Evolutionary conservation across 2,113 vertebrate species (phyloP).

Genomic region (Halcyon malimbica): DNA sequence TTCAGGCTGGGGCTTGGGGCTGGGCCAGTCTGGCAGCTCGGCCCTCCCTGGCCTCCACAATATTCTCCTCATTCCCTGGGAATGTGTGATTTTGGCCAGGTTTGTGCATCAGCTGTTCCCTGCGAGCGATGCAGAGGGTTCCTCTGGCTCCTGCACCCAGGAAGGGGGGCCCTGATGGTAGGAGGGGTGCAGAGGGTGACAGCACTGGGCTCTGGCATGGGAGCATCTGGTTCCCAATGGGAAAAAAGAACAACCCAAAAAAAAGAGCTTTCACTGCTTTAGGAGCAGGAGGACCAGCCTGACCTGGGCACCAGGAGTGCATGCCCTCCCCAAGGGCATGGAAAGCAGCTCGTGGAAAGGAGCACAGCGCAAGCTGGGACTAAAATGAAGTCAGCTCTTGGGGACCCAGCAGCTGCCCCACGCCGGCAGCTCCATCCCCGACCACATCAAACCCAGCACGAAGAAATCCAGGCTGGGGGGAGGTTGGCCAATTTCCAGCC

Average conservation of each 20-base stretch:
- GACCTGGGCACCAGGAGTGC: fast-evolving
- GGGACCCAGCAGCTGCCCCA: neutral
- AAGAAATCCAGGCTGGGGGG: neutral
- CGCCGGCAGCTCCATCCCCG: neutral
- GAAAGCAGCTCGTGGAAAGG: fast-evolving
- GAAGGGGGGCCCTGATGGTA: neutral
- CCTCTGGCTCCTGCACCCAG: neutral
- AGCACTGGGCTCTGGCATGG: fast-evolving
- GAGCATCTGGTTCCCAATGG: fast-evolving
- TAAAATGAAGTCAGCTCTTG: neutral
- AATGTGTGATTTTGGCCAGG: slow-evolving; percentile 7
- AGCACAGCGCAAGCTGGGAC: neutral
- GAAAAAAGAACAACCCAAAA: neutral
- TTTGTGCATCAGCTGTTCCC: neutral
- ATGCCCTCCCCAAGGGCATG: fast-evolving
- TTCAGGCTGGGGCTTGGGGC: slow-evolving; percentile 18
- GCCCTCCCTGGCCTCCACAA: neutral
- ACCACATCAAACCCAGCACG: neutral
- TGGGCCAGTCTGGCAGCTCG: neutral
- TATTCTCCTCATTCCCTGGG: slow-evolving; percentile 33
- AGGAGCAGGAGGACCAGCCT: neutral
- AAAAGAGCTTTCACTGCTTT: fast-evolving
- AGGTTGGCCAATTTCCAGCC: neutral
- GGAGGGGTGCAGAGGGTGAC: neutral
- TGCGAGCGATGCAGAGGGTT: fast-evolving